Evolutionary conservation across 2,888 invertebrate species (phyloP).

Genomic region (Euproctis similis): DNA sequence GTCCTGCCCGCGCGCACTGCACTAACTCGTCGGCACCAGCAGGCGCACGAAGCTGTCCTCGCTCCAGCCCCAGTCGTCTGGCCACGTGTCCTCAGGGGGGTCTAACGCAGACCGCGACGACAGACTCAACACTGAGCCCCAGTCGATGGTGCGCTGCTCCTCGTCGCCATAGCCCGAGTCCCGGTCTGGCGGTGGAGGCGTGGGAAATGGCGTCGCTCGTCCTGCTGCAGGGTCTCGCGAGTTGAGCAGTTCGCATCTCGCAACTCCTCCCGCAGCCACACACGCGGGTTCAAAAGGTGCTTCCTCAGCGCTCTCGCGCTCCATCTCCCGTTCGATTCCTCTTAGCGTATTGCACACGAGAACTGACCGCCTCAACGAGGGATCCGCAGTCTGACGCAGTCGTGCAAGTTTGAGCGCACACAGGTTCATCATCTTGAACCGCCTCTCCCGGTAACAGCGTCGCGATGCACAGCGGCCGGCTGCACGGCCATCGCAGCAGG

Average conservation of each 20-base stretch:
- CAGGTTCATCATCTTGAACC: slow-evolving; percentile 91
- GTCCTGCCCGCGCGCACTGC: slow-evolving; percentile 66
- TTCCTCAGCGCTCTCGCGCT: slow-evolving; percentile 78
- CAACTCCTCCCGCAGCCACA: slow-evolving; percentile 66
- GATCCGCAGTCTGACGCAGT: slow-evolving; percentile 91
- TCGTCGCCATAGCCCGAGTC: slow-evolving; percentile 87
- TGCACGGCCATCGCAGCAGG: slow-evolving; percentile 84
- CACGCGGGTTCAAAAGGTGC: slow-evolving; percentile 69
- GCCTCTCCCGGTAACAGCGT: slow-evolving; percentile 88
- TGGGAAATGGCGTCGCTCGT: slow-evolving; percentile 82
- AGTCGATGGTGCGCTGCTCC: slow-evolving; percentile 89
- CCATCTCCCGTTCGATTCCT: slow-evolving; percentile 92
- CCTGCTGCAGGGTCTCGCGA: slow-evolving; percentile 69
- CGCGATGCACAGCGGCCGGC: slow-evolving; percentile 85
- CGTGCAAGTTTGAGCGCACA: slow-evolving; percentile 94
- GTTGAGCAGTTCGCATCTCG: slow-evolving; percentile 77
- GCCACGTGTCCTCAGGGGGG: slow-evolving; percentile 86
- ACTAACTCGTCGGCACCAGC: slow-evolving; percentile 82
- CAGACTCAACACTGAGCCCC: slow-evolving; percentile 92
- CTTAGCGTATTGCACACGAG: slow-evolving; percentile 94
- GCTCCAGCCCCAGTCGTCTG: slow-evolving; percentile 78
- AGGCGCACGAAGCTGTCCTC: slow-evolving; percentile 84
- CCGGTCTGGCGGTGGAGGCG: slow-evolving; percentile 73
- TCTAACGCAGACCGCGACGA: slow-evolving; percentile 91
- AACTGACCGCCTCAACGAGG: slow-evolving; percentile 91